A percentile compares a stretch with the other conserved stretches of the same genome.
phyloP scores from a whole-genome alignment of 2,797 vertebrate genomes.

The Scyliorhinus canicula region DNA sequence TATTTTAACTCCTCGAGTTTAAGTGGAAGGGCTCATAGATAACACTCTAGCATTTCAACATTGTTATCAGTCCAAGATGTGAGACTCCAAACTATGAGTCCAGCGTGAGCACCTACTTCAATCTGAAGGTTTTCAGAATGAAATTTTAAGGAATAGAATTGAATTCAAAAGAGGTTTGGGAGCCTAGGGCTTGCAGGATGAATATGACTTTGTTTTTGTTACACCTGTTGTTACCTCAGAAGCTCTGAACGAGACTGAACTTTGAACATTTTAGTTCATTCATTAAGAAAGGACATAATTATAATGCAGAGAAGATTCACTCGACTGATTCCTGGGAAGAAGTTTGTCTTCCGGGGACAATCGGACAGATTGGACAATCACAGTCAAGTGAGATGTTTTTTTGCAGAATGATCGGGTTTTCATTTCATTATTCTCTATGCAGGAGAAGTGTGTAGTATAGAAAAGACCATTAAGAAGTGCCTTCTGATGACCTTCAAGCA shows the following conservation, averaged over 20 bases:
- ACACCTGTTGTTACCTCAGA: background rate
- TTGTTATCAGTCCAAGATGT: background rate
- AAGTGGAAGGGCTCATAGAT: background rate
- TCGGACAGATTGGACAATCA: background rate
- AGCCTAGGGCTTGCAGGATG: background rate
- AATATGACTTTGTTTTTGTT: background rate
- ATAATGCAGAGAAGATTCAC: too few relatives aligned
- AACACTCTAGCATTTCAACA: background rate
- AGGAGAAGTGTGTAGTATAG: conserved; percentile 76
- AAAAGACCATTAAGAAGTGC: conserved; percentile 84
- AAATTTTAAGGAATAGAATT: background rate
- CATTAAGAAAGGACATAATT: too few relatives aligned
- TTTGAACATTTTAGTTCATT: background rate
- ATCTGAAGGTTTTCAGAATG: background rate
- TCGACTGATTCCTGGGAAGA: too few relatives aligned
- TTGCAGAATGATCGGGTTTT: background rate
- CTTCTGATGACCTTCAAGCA: conserved; percentile 84
- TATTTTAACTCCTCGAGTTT: too few relatives aligned
- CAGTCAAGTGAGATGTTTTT: background rate
- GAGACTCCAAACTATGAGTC: background rate
- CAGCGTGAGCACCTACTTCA: background rate
- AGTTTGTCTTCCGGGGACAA: too few relatives aligned
- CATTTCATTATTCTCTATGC: conserved; percentile 39
- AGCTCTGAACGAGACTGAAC: background rate
- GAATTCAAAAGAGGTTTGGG: background rate